Evolutionary conservation across 2,888 invertebrate genomes (phyloP), one percentile per base, ranked within the genome.

Genomic region (Leptodirus hochenwartii): DNA sequence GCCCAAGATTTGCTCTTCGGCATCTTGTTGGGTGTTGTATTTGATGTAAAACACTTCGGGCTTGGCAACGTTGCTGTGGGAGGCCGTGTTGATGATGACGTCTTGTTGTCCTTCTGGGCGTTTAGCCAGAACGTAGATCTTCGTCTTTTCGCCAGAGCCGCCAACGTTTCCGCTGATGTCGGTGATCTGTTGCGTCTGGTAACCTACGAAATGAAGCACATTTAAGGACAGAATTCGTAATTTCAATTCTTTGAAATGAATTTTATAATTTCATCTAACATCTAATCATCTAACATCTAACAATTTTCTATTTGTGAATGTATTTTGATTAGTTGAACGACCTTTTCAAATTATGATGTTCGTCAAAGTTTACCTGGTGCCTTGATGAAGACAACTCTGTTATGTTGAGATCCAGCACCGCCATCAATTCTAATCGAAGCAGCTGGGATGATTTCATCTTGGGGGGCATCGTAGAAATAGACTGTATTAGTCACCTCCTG

Each of bases 21-120:
- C 43, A 25, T 43, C 45, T 14, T 42, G 38, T 32, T 45, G 42
- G 11, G 38, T 39, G 59, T 75, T 77, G 66, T 78, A 78, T 43
- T 75, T 72, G 64, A 78, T 82, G 66, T 82, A 84, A 69, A 79
- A 82, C 36, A 82, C 84, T 59, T 84, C 82, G 32, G 84, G 84
- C 62, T 84, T 84, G 51, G 75, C 70, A 38, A 81, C 81, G 47
- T 74, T 73, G 30, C 79, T 79, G 29, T 80, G 79, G 4, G 71
- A 66, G 14, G 71, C 61, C 8, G 75, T 69, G 29, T 79, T 80
- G 43, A 82, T 68, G 43, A 66, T 61, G 53, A 82, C 72, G 43
- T 80, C 76, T 40, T 72, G 77, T 39, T 73, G 73, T 37, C 80
- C 79, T 48, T 84, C 82, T 46, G 81, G 84, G 39, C 50, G 50